These are phyloP conservation scores for Drosophila biarmipes DNA, from an alignment of 1,140 invertebrate genomes.

Conservation along the genomic window DNA sequence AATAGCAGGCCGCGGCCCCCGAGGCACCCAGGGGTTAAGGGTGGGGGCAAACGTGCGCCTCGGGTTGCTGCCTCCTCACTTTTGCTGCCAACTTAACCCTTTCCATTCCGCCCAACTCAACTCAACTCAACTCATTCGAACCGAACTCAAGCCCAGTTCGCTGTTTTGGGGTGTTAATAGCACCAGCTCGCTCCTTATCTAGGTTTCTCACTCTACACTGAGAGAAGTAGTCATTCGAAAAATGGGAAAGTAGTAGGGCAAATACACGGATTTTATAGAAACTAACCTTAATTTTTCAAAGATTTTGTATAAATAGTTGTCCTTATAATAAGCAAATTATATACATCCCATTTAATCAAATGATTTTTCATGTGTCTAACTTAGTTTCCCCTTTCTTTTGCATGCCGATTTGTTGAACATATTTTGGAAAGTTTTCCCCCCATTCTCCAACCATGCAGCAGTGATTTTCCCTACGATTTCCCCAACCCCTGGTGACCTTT, in stretches of 20 bases:
- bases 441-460: background rate
- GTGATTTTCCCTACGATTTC: background rate
- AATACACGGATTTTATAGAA: too few species aligned
- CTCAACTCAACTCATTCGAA: constrained; percentile 24
- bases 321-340: too few species aligned
- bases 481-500: constrained; percentile 3
- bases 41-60: constrained; percentile 25
- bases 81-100: constrained; percentile 1
- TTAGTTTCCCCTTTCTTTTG: background rate
- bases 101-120: constrained; percentile 19
- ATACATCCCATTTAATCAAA: too few species aligned
- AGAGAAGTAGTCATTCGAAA: background rate
- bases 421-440: background rate
- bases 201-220: constrained; percentile 5
- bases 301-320: too few species aligned
- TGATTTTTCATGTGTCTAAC: too few species aligned
- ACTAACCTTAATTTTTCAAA: too few species aligned
- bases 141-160: constrained; percentile 20
- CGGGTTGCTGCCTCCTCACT: background rate
- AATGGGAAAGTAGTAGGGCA: too few species aligned
- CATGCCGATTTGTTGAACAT: background rate
- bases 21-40: constrained; percentile 20
- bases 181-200: constrained; percentile 24
- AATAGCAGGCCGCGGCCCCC: constrained; percentile 45
- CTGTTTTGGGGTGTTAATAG: constrained; percentile 28